Evolutionary conservation across 2,797 vertebrate species (phyloP).

Genomic region (Neopelma chrysocephalum): DNA sequence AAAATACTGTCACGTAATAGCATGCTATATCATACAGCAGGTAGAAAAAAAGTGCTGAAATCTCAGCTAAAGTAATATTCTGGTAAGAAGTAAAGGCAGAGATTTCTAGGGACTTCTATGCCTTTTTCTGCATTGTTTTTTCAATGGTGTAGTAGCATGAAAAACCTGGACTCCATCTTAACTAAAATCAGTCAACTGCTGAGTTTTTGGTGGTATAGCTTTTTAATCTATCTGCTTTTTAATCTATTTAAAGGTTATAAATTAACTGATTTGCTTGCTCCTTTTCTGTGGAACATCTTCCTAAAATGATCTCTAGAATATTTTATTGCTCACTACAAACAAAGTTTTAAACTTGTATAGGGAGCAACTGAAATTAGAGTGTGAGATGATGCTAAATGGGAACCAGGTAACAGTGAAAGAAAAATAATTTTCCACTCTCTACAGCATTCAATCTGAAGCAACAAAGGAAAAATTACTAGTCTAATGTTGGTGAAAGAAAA

Average conservation of each 20-base stretch:
- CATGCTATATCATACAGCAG: not conserved
- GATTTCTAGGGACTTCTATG: not conserved
- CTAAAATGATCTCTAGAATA: not conserved
- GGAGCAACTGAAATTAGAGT: not conserved
- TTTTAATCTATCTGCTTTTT: not conserved
- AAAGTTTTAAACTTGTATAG: not conserved
- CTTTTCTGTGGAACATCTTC: not conserved
- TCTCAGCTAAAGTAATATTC: not conserved
- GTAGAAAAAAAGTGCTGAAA: not conserved
- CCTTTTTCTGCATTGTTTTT: not conserved
- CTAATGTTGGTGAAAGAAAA: not conserved
- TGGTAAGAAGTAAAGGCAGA: not conserved
- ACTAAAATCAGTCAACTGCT: not conserved
- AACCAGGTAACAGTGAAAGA: not conserved
- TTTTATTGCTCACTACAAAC: not conserved
- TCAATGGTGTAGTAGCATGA: not conserved
- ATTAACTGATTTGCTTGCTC: not conserved
- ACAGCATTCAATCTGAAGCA: not conserved
- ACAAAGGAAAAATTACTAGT: not conserved
- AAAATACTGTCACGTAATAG: not conserved
- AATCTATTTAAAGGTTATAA: not conserved
- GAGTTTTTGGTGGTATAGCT: not conserved
- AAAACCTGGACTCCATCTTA: not conserved
- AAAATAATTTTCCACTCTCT: not conserved
- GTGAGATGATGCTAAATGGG: not conserved